Percentiles rank a stretch among this genome's conserved stretches.
These are phyloP conservation scores for Phainopepla nitens DNA, from an alignment of 2,113 vertebrate species.

Conservation along the genomic window DNA sequence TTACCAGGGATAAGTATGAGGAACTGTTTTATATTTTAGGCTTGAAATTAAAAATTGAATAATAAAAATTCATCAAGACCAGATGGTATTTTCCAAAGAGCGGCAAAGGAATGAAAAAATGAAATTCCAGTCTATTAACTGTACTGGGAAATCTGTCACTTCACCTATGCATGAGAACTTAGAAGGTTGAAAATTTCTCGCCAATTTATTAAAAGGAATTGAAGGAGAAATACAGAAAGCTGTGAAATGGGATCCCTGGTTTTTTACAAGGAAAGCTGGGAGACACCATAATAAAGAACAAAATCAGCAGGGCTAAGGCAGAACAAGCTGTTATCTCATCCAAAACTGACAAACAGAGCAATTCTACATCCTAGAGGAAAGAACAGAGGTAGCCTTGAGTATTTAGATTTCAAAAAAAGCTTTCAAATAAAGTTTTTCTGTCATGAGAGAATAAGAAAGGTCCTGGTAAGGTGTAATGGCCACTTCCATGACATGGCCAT, in stretches of 20 bases:
- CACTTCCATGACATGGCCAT: not conserved
- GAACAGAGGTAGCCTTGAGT: not conserved
- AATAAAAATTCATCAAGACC: slow-evolving; percentile 41
- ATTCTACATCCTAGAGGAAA: not conserved
- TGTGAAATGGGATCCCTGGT: not conserved
- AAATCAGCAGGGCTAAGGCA: not conserved
- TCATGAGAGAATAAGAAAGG: not conserved
- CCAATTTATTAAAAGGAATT: not conserved
- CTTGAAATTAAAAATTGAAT: slow-evolving; percentile 45
- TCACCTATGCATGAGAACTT: not conserved
- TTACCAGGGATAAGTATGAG: slow-evolving; percentile 4
- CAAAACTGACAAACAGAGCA: not conserved
- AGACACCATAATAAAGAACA: not conserved
- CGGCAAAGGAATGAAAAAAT: not conserved
- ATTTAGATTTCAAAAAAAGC: not conserved
- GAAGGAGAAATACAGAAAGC: not conserved
- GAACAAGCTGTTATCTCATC: not conserved
- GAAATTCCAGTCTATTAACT: slow-evolving; percentile 7
- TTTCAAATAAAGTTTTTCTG: not conserved
- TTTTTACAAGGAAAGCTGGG: not conserved
- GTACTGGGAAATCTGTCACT: not conserved
- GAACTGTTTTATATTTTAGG: slow-evolving; percentile 28
- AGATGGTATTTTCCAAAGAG: slow-evolving; percentile 42
- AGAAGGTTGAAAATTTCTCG: not conserved
- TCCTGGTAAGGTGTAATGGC: not conserved